A percentile compares a stretch with the other conserved stretches of the same genome.
phyloP scores from a whole-genome alignment of 2,888 invertebrate species.

The Agapostemon virescens region DNA sequence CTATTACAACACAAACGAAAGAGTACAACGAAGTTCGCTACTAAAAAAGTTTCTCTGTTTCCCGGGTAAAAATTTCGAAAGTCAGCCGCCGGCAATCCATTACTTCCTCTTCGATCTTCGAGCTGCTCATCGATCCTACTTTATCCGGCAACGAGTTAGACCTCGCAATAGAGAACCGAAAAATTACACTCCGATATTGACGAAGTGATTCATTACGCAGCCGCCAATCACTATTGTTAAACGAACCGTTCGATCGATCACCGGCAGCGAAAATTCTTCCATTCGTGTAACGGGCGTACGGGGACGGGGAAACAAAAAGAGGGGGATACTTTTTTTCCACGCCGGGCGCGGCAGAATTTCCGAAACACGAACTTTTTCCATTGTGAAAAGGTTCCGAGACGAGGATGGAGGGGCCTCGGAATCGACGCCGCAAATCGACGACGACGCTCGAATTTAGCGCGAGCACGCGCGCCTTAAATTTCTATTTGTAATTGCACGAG shows the following conservation, averaged over 20 bases:
- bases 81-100: background rate
- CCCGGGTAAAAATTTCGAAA: background rate
- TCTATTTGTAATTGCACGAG: constrained; percentile 55
- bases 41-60: background rate
- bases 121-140: background rate
- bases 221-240: background rate
- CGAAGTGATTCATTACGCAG: background rate
- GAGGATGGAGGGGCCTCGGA: constrained; percentile 19
- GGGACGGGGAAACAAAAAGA: no score
- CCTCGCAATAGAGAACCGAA: background rate
- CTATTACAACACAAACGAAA: background rate
- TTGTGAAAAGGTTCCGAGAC: background rate
- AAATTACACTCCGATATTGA: background rate
- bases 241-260: background rate
- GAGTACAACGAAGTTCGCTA: background rate
- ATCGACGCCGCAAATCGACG: constrained; percentile 35
- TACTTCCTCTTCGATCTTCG: background rate
- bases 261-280: background rate
- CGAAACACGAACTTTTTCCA: background rate
- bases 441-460: constrained; percentile 32
- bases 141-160: background rate
- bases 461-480: constrained; percentile 34
- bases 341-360: background rate
- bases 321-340: background rate
- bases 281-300: background rate